phyloP scores from a whole-genome alignment of 2,797 vertebrate genomes.

The Glyptemys insculpta region DNA sequence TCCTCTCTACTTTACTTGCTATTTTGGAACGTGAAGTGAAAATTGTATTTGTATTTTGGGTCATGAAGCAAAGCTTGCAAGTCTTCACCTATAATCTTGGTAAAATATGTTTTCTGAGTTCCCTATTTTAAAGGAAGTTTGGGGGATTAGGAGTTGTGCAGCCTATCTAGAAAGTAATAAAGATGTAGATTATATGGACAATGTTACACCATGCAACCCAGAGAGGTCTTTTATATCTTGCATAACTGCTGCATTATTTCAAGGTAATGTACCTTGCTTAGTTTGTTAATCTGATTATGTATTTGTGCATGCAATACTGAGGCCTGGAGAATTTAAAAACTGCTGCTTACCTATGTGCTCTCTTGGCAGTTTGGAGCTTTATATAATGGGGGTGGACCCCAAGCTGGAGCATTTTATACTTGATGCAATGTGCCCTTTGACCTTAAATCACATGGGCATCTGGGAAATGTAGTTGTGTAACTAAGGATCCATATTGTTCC shows the following conservation, averaged over 20 bases:
- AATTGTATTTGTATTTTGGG: neutral
- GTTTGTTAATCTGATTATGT: fast-evolving
- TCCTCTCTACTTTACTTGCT: neutral
- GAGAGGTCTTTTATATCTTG: neutral
- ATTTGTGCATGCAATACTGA: fast-evolving
- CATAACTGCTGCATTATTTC: neutral
- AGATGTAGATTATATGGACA: fast-evolving
- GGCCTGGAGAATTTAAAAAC: neutral
- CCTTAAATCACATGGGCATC: fast-evolving
- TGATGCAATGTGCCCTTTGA: fast-evolving
- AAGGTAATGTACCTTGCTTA: neutral
- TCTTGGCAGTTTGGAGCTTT: neutral
- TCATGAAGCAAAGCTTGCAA: neutral
- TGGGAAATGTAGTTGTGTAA: neutral
- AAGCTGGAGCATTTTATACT: too few relatives aligned
- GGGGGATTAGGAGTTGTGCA: neutral
- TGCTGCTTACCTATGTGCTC: fast-evolving
- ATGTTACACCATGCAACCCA: fast-evolving
- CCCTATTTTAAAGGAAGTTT: neutral
- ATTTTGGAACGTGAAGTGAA: neutral
- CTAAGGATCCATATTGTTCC: neutral
- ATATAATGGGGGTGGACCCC: fast-evolving
- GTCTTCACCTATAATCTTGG: neutral
- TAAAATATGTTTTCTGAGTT: neutral
- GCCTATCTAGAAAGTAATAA: neutral